These are phyloP conservation scores for Pseudomyrmex flavicornis DNA, from an alignment of 1,140 invertebrate species.

Conservation along the genomic window DNA sequence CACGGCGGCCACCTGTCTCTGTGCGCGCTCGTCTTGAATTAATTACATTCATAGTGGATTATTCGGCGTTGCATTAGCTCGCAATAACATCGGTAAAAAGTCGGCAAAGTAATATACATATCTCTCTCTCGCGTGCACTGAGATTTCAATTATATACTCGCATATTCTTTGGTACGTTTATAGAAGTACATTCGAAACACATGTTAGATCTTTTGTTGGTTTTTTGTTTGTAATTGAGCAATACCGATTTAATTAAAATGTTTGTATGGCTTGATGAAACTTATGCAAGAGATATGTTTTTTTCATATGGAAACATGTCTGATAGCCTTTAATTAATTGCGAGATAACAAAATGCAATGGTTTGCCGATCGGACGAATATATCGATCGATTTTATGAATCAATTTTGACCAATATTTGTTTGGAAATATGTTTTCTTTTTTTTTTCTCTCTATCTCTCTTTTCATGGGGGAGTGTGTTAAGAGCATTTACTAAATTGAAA, in stretches of 20 bases:
- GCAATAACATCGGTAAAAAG: constrained; percentile 29
- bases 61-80: constrained; percentile 23
- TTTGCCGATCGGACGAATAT: constrained; percentile 35
- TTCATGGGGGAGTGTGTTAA: constrained; percentile 31
- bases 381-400: constrained; percentile 50
- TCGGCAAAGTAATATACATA: constrained; percentile 1
- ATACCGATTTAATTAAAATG: constrained; percentile 17
- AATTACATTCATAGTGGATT: constrained; percentile 61
- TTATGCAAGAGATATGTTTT: not conserved
- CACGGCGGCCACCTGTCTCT: constrained; percentile 39
- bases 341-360: constrained; percentile 33
- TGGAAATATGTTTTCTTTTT: constrained; percentile 14
- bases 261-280: not conserved
- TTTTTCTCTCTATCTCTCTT: constrained; percentile 10
- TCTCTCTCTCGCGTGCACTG: not conserved
- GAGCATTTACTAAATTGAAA: constrained; percentile 58
- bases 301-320: not conserved
- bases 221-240: not conserved
- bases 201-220: not conserved
- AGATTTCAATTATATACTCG: not conserved
- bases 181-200: not conserved
- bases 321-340: constrained; percentile 50
- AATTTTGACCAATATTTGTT: constrained; percentile 57
- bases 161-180: not conserved
- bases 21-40: constrained; percentile 48